Base-by-base conservation (phyloP, 2,113 vertebrate species). In the Mungos mungo region DNA sequence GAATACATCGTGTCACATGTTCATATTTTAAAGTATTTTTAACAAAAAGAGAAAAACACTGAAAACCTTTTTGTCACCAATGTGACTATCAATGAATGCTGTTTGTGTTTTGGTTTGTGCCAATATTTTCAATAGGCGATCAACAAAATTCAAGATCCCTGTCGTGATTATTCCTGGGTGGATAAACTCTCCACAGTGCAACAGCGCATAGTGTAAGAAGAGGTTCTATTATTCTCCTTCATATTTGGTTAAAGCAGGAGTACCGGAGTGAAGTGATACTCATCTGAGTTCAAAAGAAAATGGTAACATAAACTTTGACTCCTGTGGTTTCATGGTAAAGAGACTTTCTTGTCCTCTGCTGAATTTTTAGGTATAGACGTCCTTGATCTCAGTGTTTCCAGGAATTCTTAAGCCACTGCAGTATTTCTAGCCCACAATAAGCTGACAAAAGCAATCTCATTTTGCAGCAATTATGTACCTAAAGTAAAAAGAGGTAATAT, bases 181-280 rank as follows among this genome's bases (percentile, higher is more conserved):
- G 98, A 99, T 80, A 97, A 92, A 23, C 97, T 99, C 74, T 98
- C 99, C 84, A 98, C 99, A 25, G 98, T 87, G 19, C 98, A 98
- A 85, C 99, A 98, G 41, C 98, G 98, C 63, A 86, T 99, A 8
- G 65, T 99, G 99, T 99, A 99, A 99, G 99, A 97, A 95, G 29
- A 52, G 87, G 31, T 31, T 93, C 66, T 0, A 72, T 52, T 63
- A 2, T 10, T 86, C 8, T 71, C 33, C 87, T 82, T 93, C 6
- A 19, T 35, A 33, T 85, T 68, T 93, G 84, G 33, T 35, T 89
- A 87, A 68, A 87, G 19, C 8, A 11, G 25, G 16, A 13, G 57
- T 47, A 27, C 15, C 3, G 2, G 50, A 85, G 23, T 68, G 8
- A 45, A 74, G 35, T 33, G 19, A 25, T 35, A 11, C 0, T 68